Base-by-base conservation (phyloP, 1,140 invertebrate genomes). In the Dryas iulia region DNA sequence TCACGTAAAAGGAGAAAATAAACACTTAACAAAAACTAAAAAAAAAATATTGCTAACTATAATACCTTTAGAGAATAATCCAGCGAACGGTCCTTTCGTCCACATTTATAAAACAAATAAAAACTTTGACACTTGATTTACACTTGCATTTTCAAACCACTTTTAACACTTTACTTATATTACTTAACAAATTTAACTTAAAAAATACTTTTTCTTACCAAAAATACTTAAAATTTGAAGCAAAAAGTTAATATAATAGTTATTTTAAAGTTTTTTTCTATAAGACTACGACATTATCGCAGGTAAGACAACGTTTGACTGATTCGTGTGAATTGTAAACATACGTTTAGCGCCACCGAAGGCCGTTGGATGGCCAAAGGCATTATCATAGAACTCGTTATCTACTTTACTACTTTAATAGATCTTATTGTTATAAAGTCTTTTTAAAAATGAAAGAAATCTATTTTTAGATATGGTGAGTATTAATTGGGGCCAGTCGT, bases 61-160 rank as follows among this genome's bases (percentile, higher is more conserved):
- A n/a, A n/a, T 65, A 65, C 62, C 62, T 65, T 26, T 57, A 11
- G 56, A 35, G 25, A 56, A 65, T 58, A 65, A 56, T n/a, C 28
- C 53, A 6, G 53, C 12, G 6, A 33, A 57, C 6, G 24, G 26
- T 25, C 26, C 30, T 65, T 39, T 64, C 6, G 23, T 65, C 62
- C 53, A 65, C 62, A 65, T 65, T 53, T 62, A 62, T 28, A 39
- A 12, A 35, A 60, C 59, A n/a, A 35, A 24, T 60, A 2, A 39
- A 47, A 39, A 8, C 11, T n/a, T 35, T n/a, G 1, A 6, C 35
- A 39, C n/a, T 5, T 1, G 12, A 47, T 8, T 21, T 10, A 21
- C 18, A 47, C 1, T 21, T 18, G 5, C 39, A 47, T 7, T 47
- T 18, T 21, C 39, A 47, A 47, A 47, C 5, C 18, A 47, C 0